These are phyloP conservation scores for Oceanodroma leucorhoa DNA, from an alignment of 2,797 vertebrate species.

Conservation along the genomic window DNA sequence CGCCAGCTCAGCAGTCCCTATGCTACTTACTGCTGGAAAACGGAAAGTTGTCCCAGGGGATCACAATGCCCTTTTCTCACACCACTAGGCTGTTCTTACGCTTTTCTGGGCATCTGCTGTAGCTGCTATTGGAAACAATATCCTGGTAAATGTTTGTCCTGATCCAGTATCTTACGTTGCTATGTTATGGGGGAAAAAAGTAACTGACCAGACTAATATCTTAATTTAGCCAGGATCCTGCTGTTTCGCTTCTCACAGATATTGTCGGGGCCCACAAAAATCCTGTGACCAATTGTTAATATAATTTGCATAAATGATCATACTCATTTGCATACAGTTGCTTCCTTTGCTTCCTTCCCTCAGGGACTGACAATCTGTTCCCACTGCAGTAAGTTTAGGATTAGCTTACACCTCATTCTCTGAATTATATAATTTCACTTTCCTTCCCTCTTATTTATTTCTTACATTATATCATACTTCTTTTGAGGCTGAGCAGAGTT, in stretches of 20 bases:
- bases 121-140: neutral
- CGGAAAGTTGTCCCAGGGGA: neutral
- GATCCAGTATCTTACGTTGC: neutral
- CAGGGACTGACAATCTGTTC: slow-evolving; percentile 43
- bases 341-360: slow-evolving; percentile 9
- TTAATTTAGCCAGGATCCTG: neutral
- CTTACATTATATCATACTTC: neutral
- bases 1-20: neutral
- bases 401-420: neutral
- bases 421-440: neutral
- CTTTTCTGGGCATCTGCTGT: neutral
- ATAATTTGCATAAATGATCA: slow-evolving; percentile 15
- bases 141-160: neutral
- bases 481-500: neutral
- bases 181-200: neutral
- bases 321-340: slow-evolving; percentile 19
- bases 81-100: neutral
- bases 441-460: neutral
- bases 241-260: neutral
- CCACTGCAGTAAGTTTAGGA: neutral
- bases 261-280: neutral
- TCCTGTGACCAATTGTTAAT: slow-evolving; percentile 11
- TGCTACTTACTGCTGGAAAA: neutral
- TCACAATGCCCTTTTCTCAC: neutral
- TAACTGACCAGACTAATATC: neutral